Evolutionary conservation across 2,797 vertebrate genomes (phyloP).

Genomic region (Gila robusta): DNA sequence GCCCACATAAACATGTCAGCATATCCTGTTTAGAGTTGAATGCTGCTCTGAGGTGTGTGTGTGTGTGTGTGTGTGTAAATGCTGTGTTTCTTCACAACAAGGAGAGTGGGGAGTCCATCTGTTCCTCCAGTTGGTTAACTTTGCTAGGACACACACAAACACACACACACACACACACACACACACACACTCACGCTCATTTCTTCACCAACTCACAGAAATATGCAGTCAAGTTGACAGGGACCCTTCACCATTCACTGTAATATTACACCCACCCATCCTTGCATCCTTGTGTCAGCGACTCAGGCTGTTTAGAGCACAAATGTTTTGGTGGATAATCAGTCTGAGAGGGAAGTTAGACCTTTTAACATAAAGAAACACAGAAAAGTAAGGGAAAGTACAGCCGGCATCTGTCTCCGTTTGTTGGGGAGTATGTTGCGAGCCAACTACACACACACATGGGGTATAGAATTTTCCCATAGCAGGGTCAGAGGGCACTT

Average conservation of each 20-base stretch:
- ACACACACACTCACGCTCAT: background rate
- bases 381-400: slow-evolving; percentile 33
- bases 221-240: slow-evolving; percentile 45
- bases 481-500: slow-evolving; percentile 9
- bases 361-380: slow-evolving; percentile 37
- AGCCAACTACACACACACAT: slow-evolving; percentile 23
- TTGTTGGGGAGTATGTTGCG: slow-evolving; percentile 30
- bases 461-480: slow-evolving; percentile 1
- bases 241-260: slow-evolving; percentile 34
- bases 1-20: slow-evolving; percentile 41
- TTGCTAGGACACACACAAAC: slow-evolving; percentile 47
- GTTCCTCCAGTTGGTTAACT: slow-evolving; percentile 64
- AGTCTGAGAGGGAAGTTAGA: slow-evolving; percentile 15
- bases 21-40: slow-evolving; percentile 43
- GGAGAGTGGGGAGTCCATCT: slow-evolving; percentile 64
- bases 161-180: background rate
- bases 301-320: slow-evolving; percentile 31
- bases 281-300: background rate
- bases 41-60: slow-evolving; percentile 38
- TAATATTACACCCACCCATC: slow-evolving; percentile 35
- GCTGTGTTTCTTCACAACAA: slow-evolving; percentile 59
- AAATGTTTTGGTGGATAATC: slow-evolving; percentile 40
- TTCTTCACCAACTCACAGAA: slow-evolving; percentile 45
- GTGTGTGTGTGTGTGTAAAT: slow-evolving; percentile 37
- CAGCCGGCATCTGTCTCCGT: slow-evolving; percentile 32